Conservation (phyloP, 2,888 invertebrate species). For the Papilio protenor region DNA sequence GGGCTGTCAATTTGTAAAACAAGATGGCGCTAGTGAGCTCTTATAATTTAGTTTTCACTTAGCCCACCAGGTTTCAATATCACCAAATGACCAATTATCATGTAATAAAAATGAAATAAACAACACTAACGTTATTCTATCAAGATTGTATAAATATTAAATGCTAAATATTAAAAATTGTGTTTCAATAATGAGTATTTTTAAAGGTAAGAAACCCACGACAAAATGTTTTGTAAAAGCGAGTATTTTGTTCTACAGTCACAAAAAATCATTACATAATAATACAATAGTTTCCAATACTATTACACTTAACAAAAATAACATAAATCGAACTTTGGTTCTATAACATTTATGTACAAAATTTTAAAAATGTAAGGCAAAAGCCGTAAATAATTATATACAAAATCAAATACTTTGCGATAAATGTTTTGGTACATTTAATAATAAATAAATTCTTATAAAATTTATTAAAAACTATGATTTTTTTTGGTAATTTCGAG, state of each 20-base stretch:
- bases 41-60: too few species aligned
- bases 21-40: too few species aligned
- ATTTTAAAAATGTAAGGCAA: constrained; percentile 30
- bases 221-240: not conserved
- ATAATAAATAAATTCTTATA: constrained; percentile 37
- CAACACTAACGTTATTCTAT: not conserved
- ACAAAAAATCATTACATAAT: not conserved
- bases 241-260: not conserved
- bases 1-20: too few species aligned
- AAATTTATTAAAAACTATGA: constrained; percentile 14
- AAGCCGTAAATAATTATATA: constrained; percentile 37
- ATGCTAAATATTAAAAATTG: constrained; percentile 9
- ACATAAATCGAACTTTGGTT: constrained; percentile 42
- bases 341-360: constrained; percentile 42
- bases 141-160: constrained; percentile 5
- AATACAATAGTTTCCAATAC: constrained; percentile 4
- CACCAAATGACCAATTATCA: not conserved
- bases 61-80: too few species aligned
- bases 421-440: constrained; percentile 37
- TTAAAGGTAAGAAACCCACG: not conserved
- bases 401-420: constrained; percentile 32
- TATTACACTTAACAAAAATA: constrained; percentile 23
- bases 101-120: not conserved
- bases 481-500: constrained; percentile 25
- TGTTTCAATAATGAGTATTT: constrained; percentile 1